These are phyloP conservation scores for Hirtodrosophila trivittata DNA, from an alignment of 2,888 invertebrate species.

Conservation along the genomic window DNA sequence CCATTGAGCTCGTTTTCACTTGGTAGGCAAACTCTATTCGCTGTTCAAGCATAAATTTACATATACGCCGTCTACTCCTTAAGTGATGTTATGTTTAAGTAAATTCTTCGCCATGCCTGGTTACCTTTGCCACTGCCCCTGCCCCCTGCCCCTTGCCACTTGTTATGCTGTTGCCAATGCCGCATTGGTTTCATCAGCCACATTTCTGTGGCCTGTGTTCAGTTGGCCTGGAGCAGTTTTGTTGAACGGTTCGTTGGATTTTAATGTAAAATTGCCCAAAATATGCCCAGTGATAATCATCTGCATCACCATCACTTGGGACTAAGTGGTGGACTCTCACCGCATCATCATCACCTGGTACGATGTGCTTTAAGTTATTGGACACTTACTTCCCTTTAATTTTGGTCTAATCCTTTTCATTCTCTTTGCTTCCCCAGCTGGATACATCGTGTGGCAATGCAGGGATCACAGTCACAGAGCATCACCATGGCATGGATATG, in stretches of 20 bases:
- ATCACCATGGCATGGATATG: slow-evolving; percentile 86
- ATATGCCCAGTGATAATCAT: slow-evolving; percentile 79
- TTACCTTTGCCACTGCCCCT: slow-evolving; percentile 21
- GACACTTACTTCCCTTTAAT: too few relatives aligned
- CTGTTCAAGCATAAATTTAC: slow-evolving; percentile 62
- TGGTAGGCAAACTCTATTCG: slow-evolving; percentile 17
- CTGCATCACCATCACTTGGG: slow-evolving; percentile 80
- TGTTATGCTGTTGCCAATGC: slow-evolving; percentile 64
- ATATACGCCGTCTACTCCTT: slow-evolving; percentile 9
- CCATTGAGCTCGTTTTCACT: slow-evolving; percentile 80
- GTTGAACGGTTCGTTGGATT: slow-evolving; percentile 36
- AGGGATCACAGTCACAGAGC: slow-evolving; percentile 70
- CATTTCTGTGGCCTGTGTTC: slow-evolving; percentile 28
- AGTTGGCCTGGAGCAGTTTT: slow-evolving; percentile 47
- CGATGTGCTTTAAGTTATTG: slow-evolving; percentile 16
- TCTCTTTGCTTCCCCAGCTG: slow-evolving; percentile 43
- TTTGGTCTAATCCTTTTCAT: too few relatives aligned
- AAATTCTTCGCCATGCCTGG: slow-evolving; percentile 74
- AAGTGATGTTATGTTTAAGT: slow-evolving; percentile 78
- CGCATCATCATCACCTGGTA: slow-evolving; percentile 83
- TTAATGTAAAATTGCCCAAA: slow-evolving; percentile 11
- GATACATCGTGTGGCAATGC: slow-evolving; percentile 69
- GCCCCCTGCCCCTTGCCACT: slow-evolving; percentile 51
- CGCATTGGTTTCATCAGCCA: slow-evolving; percentile 3
- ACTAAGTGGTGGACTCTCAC: slow-evolving; percentile 74